Evolutionary conservation across 2,797 vertebrate genomes (phyloP), one percentile per base, ranked within the genome.

Genomic region (Macropodus opercularis): DNA sequence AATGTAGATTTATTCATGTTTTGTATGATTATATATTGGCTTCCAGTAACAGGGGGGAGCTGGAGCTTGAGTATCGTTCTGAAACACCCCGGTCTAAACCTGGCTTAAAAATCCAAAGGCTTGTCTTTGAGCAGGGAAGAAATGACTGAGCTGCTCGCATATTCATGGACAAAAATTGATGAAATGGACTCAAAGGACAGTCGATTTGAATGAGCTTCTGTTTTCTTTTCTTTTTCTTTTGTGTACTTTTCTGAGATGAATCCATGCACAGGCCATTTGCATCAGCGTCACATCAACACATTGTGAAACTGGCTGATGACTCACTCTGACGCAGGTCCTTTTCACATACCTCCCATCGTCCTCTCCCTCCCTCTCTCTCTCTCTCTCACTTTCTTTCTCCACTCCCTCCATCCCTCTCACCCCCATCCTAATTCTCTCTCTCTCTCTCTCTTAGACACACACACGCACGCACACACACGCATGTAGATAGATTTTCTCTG

Each of bases 221-320:
- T 60, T 53, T 50, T 32, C 15, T 56, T 39, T 55, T 41, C 29
- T 43, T 34, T 18, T 24, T 11, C 10, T 60, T 51, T 49, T 47
- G 24, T n/a, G 39, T 54, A 8, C 50, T n/a, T 21, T 6, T 6
- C 35, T 6, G 35, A 62, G 53, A 75, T 79, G 69, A 78, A 62
- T 80, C 74, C 59, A 67, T 60, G 63, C 43, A 2, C 70, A 34
- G 80, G 43, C 47, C 88, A 89, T 92, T 91, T 92, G 89, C 85
- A 90, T 91, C 81, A 80, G 85, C 90, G 90, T 93, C 92, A 56
- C 87, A 88, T 92, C 90, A 89, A 94, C 90, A 92, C 92, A 91
- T 94, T 93, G 89, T 91, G 93, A 96, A 96, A 95, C 78, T 72
- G 76, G 56, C 21, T 54, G 84, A 89, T 96, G 95, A 98, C 83